Percentiles rank a stretch among this genome's conserved stretches.
Conservation (phyloP, 2,113 vertebrate species). For the Amblyornis subalaris region DNA sequence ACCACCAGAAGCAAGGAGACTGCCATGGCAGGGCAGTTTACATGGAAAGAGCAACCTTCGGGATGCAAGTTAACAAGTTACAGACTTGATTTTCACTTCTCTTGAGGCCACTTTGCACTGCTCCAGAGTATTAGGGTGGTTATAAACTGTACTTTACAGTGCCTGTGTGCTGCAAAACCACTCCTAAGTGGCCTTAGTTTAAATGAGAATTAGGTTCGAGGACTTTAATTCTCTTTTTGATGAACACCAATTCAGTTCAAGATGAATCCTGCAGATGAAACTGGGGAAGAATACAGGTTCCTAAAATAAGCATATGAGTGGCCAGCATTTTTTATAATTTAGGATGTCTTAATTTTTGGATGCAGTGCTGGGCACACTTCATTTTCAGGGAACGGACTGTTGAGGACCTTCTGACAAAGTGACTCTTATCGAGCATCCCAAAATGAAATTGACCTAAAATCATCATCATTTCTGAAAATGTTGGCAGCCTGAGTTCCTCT, state of each 20-base stretch:
- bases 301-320: slow-evolving; percentile 19
- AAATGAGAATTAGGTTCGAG: background rate
- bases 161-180: background rate
- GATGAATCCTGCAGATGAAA: slow-evolving; percentile 14
- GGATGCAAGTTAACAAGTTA: background rate
- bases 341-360: slow-evolving; percentile 26
- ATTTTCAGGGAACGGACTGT: slow-evolving; percentile 13
- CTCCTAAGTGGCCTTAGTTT: background rate
- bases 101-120: background rate
- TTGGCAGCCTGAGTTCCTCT: background rate
- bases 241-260: background rate
- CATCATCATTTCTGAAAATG: slow-evolving; percentile 23
- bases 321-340: slow-evolving; percentile 3
- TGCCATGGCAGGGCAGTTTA: background rate
- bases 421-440: slow-evolving; percentile 14
- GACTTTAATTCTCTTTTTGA: slow-evolving; percentile 15
- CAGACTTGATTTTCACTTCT: background rate
- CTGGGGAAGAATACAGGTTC: background rate
- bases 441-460: slow-evolving; percentile 36
- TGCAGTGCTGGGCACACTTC: background rate
- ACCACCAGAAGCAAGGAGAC: background rate
- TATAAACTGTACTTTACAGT: background rate
- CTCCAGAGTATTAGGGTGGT: background rate
- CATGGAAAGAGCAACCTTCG: background rate
- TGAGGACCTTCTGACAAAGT: slow-evolving; percentile 39